Evolutionary conservation across 2,113 vertebrate genomes (phyloP).

Genomic region (Megaceryle maxima): DNA sequence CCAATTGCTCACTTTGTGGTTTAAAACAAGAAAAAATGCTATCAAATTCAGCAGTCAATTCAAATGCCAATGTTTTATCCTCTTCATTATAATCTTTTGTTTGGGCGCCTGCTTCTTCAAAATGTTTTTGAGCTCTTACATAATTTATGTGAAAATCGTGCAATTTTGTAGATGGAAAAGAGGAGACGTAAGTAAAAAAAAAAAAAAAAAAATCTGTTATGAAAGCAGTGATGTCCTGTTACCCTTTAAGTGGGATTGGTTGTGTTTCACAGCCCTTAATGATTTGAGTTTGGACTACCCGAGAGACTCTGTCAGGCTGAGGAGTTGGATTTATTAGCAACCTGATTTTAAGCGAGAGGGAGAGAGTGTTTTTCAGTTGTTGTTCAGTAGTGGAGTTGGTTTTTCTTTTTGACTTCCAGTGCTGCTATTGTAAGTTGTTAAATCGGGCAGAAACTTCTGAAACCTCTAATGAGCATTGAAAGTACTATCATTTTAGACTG

Average conservation of each 20-base stretch:
- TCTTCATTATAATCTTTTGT: not conserved
- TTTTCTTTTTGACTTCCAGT: not conserved
- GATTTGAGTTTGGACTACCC: not conserved
- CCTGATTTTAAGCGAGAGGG: not conserved
- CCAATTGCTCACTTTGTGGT: not conserved
- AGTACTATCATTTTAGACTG: not conserved
- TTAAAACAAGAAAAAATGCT: slow-evolving; percentile 32
- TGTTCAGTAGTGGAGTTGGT: not conserved
- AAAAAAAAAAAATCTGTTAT: not conserved
- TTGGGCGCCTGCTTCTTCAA: not conserved
- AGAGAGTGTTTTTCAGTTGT: not conserved
- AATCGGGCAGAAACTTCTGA: not conserved
- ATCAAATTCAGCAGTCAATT: not conserved
- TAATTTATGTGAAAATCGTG: not conserved
- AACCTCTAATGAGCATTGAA: not conserved
- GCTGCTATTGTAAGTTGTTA: not conserved
- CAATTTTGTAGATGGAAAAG: not conserved
- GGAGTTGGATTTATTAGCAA: not conserved
- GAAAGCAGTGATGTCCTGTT: not conserved
- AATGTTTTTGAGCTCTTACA: not conserved
- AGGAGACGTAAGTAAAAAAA: not conserved
- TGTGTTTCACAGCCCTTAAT: not conserved
- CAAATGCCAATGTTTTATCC: not conserved
- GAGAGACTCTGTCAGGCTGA: not conserved
- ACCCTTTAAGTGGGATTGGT: not conserved